phyloP scores from a whole-genome alignment of 2,888 invertebrate genomes.

The Acleris emargana region DNA sequence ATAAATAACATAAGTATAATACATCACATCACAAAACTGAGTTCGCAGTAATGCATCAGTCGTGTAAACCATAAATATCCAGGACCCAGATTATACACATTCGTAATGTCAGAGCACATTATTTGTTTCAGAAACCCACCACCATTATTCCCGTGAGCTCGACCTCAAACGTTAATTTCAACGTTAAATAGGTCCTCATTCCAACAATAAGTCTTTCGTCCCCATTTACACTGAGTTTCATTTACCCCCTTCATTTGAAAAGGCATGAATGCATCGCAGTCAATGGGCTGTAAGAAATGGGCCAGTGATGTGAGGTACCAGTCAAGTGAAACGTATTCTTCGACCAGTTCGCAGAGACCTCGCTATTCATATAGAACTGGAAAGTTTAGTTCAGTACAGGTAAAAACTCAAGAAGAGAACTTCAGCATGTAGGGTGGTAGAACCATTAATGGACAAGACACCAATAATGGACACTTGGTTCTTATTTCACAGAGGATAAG shows the following conservation, averaged over 20 bases:
- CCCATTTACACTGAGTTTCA: conserved; percentile 70
- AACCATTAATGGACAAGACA: too few species aligned
- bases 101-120: too few species aligned
- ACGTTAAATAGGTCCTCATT: conserved; percentile 48
- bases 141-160: not conserved
- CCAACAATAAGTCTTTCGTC: conserved; percentile 60
- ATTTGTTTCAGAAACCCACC: too few species aligned
- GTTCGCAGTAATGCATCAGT: too few species aligned
- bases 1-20: too few species aligned
- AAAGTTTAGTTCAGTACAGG: too few species aligned
- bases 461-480: too few species aligned
- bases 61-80: too few species aligned
- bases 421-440: too few species aligned
- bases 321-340: conserved; percentile 56
- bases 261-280: conserved; percentile 77
- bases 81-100: too few species aligned
- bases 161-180: conserved; percentile 20
- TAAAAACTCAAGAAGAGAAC: not conserved
- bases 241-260: conserved; percentile 76
- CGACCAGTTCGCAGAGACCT: conserved; percentile 28
- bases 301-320: conserved; percentile 69
- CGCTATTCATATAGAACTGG: conserved; percentile 12
- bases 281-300: conserved; percentile 82
- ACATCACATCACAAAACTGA: too few species aligned
- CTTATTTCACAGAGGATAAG: too few species aligned